Conservation (phyloP, 1,140 invertebrate species). For the Panagrolaimus sp. region DNA sequence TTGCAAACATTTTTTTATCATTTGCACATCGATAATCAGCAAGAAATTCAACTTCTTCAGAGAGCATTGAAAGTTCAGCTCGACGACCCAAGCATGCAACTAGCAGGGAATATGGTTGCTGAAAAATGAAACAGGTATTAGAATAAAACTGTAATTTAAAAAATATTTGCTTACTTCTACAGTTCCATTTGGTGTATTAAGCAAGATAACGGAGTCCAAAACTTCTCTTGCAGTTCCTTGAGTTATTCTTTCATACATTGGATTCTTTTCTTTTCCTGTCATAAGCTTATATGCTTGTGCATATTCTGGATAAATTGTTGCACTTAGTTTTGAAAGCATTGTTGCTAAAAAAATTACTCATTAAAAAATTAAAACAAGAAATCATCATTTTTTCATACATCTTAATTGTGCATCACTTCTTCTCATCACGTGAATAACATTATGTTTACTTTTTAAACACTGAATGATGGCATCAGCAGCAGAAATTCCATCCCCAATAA, state of each 20-base stretch:
- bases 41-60: conserved; percentile 32
- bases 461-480: conserved; percentile 49
- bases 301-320: conserved; percentile 52
- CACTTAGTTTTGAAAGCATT: conserved; percentile 47
- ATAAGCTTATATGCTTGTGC: conserved; percentile 44
- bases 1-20: conserved; percentile 38
- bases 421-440: conserved; percentile 49
- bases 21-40: conserved; percentile 23
- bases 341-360: conserved; percentile 31
- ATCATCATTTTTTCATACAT: conserved; percentile 20
- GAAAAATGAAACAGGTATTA: neutral
- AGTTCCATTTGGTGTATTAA: conserved; percentile 21
- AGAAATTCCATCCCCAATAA: conserved; percentile 52
- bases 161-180: neutral
- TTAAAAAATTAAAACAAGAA: neutral
- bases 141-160: too few species aligned
- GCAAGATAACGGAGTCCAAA: neutral
- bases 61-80: conserved; percentile 30
- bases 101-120: conserved; percentile 19
- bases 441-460: conserved; percentile 43
- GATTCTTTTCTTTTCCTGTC: conserved; percentile 35
- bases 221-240: conserved; percentile 25
- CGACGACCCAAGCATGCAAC: conserved; percentile 46
- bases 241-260: conserved; percentile 29
- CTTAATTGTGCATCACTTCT: conserved; percentile 46